A percentile compares a stretch with the other conserved stretches of the same genome.
Evolutionary conservation across 2,888 invertebrate species (phyloP).

Genomic region (Scotopteryx bipunctaria): DNA sequence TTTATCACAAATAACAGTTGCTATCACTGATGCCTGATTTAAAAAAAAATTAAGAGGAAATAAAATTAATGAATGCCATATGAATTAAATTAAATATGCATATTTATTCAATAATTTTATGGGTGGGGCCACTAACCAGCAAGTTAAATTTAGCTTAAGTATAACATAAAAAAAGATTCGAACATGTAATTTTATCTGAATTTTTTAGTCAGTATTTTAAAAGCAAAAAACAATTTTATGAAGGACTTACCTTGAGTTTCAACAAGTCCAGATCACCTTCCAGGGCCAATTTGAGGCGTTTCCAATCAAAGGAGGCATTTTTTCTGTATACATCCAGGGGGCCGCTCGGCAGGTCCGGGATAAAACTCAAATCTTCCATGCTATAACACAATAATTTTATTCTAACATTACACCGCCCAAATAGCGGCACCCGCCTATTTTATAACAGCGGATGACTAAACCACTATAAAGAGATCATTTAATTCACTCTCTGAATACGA

Average conservation of each 20-base stretch:
- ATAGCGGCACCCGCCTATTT: conserved; percentile 42
- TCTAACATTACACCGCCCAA: conserved; percentile 14
- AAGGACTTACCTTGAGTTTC: conserved; percentile 87
- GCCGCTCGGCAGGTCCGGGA: conserved; percentile 87
- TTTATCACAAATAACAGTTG: no score
- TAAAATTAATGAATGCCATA: no score
- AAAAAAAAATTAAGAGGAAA: no score
- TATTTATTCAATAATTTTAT: no score
- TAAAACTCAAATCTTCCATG: conserved; percentile 84
- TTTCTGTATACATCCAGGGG: conserved; percentile 91
- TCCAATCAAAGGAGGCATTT: conserved; percentile 93
- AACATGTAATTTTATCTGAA: no score
- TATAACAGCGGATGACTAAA: conserved; percentile 57
- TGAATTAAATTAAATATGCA: no score
- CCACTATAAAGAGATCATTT: conserved; percentile 48
- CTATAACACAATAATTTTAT: conserved; percentile 42
- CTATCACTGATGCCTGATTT: no score
- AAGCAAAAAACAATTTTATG: background rate
- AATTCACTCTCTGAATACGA: conserved; percentile 47
- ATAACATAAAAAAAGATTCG: no score
- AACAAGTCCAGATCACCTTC: conserved; percentile 89
- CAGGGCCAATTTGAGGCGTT: conserved; percentile 89
- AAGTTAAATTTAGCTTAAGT: no score
- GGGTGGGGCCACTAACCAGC: no score
- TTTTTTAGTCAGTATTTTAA: background rate